Evolutionary conservation across 2,888 invertebrate genomes (phyloP), one percentile per base, ranked within the genome.

Genomic region (Tachina grossa): DNA sequence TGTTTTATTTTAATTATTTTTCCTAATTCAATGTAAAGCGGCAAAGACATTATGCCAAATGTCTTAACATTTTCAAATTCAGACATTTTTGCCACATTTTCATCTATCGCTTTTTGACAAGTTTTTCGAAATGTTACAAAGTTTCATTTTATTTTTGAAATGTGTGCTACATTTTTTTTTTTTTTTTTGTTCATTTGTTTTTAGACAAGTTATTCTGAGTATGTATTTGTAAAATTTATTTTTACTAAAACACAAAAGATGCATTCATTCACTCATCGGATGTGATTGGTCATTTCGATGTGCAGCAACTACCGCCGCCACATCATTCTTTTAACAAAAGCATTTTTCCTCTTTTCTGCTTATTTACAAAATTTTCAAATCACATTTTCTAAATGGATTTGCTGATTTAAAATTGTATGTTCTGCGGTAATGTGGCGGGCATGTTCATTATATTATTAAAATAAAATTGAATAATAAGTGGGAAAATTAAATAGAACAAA

Each of bases 281-380:
- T 85, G 79, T 76, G 85, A 79, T 82, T 75, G 71, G 65, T 57
- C 74, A 85, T 82, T 82, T 85, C 41, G 65, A 53, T 75, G 51
- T 19, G n/a, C 31, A 31, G 31, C 31, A 31, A 31, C 31, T 31
- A 31, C 31, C 31, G 6, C 49, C n/a, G 31, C 16, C 49, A 14
- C 16, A 51, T 63, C 45, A 47, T 68, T 57, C 16, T 39, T 31
- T 31, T 11, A 31, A n/a, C 41, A 69, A 22, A 39, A 61, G 49
- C 9, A 9, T 14, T 55, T 45, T 31, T 63, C 6, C 31, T 8
- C 14, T 53, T 68, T 49, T 69, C 16, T 53, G 39, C 3, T 61
- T 72, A 61, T 82, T 79, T 71, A 71, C 51, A n/a, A 81, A 74
- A 71, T 66, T 82, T 82, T 61, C 47, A 71, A 82, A 75, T 76